Conservation (phyloP, 2,888 invertebrate genomes). For the Chrysolina haemoptera region DNA sequence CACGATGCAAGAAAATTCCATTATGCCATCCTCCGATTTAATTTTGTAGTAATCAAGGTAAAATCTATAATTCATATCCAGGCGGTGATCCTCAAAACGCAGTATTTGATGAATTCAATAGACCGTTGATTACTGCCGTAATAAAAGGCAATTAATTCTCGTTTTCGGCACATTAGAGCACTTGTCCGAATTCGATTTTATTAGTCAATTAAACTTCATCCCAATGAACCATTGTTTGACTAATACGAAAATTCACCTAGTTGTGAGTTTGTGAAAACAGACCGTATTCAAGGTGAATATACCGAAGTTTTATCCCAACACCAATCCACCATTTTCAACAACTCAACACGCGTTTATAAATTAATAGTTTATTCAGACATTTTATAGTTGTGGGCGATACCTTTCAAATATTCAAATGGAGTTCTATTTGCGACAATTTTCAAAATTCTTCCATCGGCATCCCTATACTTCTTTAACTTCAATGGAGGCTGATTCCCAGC, state of each 20-base stretch:
- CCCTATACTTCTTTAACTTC: too few relatives aligned
- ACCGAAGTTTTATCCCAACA: too few relatives aligned
- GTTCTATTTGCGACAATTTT: too few relatives aligned
- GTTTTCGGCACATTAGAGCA: conserved; percentile 9
- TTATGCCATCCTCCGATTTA: neutral
- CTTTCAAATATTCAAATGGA: too few relatives aligned
- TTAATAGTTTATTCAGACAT: too few relatives aligned
- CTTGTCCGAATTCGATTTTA: neutral
- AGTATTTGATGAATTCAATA: conserved; percentile 10
- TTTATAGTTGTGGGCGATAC: too few relatives aligned
- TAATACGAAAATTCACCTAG: neutral
- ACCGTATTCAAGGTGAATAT: neutral
- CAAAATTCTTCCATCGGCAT: too few relatives aligned
- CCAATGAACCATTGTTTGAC: neutral
- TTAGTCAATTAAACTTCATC: neutral
- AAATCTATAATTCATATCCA: conserved; percentile 10
- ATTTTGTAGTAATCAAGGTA: neutral
- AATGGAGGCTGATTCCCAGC: too few relatives aligned
- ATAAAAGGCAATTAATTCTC: conserved; percentile 7
- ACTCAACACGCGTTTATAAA: too few relatives aligned
- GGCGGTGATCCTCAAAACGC: conserved; percentile 1
- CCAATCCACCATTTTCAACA: too few relatives aligned
- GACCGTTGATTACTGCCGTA: conserved; percentile 11
- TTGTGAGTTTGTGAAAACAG: neutral
- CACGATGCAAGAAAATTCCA: neutral